A percentile compares a stretch with the other conserved stretches of the same genome.
Conservation (phyloP, 2,113 vertebrate genomes). For the Brienomyrus longianalis region DNA sequence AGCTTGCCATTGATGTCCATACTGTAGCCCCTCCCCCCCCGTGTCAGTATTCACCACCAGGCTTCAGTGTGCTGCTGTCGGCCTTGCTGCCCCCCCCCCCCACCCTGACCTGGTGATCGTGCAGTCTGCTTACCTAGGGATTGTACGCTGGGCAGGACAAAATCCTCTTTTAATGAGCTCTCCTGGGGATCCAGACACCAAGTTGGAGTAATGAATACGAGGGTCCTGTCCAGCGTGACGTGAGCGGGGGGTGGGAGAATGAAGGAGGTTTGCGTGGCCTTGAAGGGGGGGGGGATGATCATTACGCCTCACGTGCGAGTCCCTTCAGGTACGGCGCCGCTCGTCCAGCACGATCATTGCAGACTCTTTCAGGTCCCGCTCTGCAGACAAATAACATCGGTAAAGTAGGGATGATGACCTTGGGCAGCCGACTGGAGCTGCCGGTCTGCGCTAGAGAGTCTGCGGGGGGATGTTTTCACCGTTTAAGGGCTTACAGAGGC, state of each 20-base stretch:
- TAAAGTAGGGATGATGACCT: background rate
- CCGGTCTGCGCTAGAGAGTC: background rate
- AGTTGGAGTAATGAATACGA: conserved; percentile 28
- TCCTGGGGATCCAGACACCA: conserved; percentile 40
- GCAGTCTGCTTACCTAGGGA: conserved; percentile 9
- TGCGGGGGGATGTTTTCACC: background rate
- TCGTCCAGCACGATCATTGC: conserved; percentile 11
- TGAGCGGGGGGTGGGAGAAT: background rate
- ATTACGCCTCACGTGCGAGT: background rate
- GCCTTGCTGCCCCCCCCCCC: background rate
- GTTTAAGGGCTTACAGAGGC: background rate
- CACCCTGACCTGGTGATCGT: background rate
- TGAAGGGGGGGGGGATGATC: background rate
- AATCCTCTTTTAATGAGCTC: conserved; percentile 58
- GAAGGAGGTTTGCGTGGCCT: background rate
- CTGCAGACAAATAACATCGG: background rate
- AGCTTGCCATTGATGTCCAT: background rate
- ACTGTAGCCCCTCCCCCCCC: background rate
- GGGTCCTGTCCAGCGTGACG: conserved; percentile 23
- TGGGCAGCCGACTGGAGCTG: background rate
- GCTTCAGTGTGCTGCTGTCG: background rate
- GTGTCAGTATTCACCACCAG: background rate
- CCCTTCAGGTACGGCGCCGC: conserved; percentile 16
- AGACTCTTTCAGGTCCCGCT: conserved; percentile 3
- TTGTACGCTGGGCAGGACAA: conserved; percentile 36